phyloP scores from a whole-genome alignment of 2,888 invertebrate genomes.

The Alloscopus bannaensis region DNA sequence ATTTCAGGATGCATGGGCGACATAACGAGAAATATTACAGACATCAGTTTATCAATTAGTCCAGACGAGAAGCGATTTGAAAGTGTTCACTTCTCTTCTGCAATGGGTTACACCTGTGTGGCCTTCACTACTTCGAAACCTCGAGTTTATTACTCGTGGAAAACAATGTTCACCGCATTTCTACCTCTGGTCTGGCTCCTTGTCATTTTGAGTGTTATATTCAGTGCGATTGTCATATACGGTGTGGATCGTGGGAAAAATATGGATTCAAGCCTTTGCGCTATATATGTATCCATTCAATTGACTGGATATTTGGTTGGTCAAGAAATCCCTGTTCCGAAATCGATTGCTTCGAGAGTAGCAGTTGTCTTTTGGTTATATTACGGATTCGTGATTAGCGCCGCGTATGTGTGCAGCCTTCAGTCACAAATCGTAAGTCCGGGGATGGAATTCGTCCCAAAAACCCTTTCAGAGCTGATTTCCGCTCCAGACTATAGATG shows the following conservation, averaged over 20 bases:
- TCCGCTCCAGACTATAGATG: not conserved
- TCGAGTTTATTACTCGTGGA: conserved; percentile 31
- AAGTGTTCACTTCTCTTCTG: conserved; percentile 3
- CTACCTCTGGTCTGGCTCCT: not conserved
- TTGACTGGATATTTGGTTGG: conserved; percentile 11
- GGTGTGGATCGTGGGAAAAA: not conserved
- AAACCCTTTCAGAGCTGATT: not conserved
- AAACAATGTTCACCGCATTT: conserved; percentile 27
- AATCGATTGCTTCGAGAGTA: conserved; percentile 10
- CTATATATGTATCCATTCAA: not conserved
- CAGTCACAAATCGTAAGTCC: conserved; percentile 36
- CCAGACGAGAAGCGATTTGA: conserved; percentile 23
- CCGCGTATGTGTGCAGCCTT: conserved; percentile 17
- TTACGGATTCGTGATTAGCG: conserved; percentile 24
- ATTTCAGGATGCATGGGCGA: conserved; percentile 47
- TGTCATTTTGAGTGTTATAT: not conserved
- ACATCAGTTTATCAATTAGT: conserved; percentile 30
- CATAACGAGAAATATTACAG: conserved; percentile 14
- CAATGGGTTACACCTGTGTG: conserved; percentile 24
- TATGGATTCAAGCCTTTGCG: not conserved
- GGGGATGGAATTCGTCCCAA: conserved; percentile 2
- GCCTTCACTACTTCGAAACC: conserved; percentile 35
- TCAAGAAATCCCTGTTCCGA: conserved; percentile 23
- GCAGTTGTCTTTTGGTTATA: not conserved
- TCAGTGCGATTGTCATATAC: not conserved